phyloP scores from a whole-genome alignment of 1,140 invertebrate species.

The Drosophila mauritiana region DNA sequence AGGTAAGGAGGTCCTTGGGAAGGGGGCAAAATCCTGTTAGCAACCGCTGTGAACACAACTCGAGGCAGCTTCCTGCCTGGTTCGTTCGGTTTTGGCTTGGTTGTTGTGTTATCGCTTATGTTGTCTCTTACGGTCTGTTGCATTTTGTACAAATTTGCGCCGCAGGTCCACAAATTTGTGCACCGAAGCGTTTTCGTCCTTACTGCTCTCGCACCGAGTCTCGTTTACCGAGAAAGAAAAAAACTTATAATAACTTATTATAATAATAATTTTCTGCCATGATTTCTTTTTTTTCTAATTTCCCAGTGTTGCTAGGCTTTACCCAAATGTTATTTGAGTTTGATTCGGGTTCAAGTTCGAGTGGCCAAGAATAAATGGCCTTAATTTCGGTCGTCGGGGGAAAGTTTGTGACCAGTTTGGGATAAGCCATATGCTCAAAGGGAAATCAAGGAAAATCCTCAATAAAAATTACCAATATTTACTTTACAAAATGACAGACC shows the following conservation, averaged over 20 bases:
- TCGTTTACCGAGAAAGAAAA: slow-evolving; percentile 6
- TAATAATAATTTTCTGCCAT: slow-evolving; percentile 52
- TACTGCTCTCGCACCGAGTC: background rate
- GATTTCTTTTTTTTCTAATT: slow-evolving; percentile 39
- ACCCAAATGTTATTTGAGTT: slow-evolving; percentile 56
- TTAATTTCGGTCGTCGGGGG: slow-evolving; percentile 55
- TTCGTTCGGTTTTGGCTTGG: slow-evolving; percentile 42
- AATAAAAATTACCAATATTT: slow-evolving; percentile 85
- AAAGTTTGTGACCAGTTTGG: slow-evolving; percentile 52
- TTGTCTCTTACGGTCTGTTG: slow-evolving; percentile 84
- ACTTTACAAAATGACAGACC: slow-evolving; percentile 81
- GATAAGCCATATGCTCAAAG: slow-evolving; percentile 62
- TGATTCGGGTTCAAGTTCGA: slow-evolving; percentile 49
- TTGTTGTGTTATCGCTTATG: slow-evolving; percentile 81
- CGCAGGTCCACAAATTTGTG: slow-evolving; percentile 63
- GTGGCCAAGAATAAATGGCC: slow-evolving; percentile 68
- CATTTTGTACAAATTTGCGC: slow-evolving; percentile 71
- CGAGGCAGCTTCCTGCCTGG: slow-evolving; percentile 44
- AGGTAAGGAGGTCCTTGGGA: slow-evolving; percentile 1
- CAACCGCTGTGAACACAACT: slow-evolving; percentile 71
- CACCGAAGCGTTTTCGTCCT: slow-evolving; percentile 39
- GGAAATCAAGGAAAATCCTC: slow-evolving; percentile 77
- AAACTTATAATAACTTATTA: too few species aligned
- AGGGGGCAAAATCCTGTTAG: slow-evolving; percentile 60
- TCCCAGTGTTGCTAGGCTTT: slow-evolving; percentile 52